These are phyloP conservation scores for Epiblema foenella DNA, from an alignment of 2,888 invertebrate genomes.

Conservation along the genomic window DNA sequence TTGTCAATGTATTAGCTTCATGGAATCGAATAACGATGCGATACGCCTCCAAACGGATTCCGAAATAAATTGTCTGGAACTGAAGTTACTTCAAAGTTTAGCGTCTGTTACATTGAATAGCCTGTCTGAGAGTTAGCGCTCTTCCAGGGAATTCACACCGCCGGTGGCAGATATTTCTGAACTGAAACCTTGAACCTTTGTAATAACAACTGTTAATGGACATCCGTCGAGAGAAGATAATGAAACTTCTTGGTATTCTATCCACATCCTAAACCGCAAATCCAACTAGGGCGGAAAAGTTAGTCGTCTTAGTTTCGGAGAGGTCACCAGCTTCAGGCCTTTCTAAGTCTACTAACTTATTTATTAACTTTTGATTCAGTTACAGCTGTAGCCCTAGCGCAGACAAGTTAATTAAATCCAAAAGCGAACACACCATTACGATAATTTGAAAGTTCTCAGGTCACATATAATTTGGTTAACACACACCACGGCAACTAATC, in stretches of 20 bases:
- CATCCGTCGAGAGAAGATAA: conserved; percentile 61
- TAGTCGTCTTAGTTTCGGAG: conserved; percentile 15
- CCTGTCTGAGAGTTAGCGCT: conserved; percentile 28
- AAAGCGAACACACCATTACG: conserved; percentile 23
- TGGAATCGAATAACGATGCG: conserved; percentile 2
- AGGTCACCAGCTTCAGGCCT: conserved; percentile 2
- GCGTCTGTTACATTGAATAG: not conserved
- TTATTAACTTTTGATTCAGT: conserved; percentile 9
- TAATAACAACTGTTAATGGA: conserved; percentile 67
- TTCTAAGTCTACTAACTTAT: not conserved
- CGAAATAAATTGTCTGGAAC: conserved; percentile 25
- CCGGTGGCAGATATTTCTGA: conserved; percentile 49
- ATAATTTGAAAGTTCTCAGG: conserved; percentile 31
- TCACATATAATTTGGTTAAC: conserved; percentile 38
- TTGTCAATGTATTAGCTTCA: conserved; percentile 5
- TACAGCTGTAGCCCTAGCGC: not conserved
- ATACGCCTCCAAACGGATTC: not conserved
- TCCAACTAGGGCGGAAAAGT: conserved; percentile 27
- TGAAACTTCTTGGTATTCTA: conserved; percentile 58
- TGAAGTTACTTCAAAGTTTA: conserved; percentile 1
- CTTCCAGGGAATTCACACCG: conserved; percentile 35
- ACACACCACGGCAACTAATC: conserved; percentile 43
- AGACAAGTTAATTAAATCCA: conserved; percentile 3
- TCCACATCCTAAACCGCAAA: conserved; percentile 12
- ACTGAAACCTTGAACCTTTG: conserved; percentile 59